Percentiles rank a stretch among this genome's conserved stretches.
Evolutionary conservation across 2,113 vertebrate species (phyloP).

Genomic region (Xiphophorus hellerii): DNA sequence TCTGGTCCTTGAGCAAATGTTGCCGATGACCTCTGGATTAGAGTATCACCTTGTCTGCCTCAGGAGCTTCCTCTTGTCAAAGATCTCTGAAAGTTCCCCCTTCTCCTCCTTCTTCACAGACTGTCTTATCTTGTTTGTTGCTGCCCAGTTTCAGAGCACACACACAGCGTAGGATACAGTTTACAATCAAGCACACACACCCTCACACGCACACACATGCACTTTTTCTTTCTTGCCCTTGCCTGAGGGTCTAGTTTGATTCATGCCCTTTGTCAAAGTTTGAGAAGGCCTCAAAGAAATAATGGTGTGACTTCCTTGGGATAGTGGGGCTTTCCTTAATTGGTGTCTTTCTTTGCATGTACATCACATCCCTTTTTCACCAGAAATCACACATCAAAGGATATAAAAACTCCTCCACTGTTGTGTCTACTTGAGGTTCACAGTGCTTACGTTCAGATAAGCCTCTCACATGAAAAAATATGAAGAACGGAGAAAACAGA

Average conservation of each 20-base stretch:
- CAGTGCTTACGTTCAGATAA: conserved; percentile 34
- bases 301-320: conserved; percentile 63
- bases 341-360: conserved; percentile 70
- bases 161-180: conserved; percentile 25
- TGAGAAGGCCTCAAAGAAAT: conserved; percentile 70
- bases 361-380: conserved; percentile 73
- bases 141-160: conserved; percentile 37
- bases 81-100: conserved; percentile 37
- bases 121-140: conserved; percentile 68
- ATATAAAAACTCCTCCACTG: conserved; percentile 56
- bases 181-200: conserved; percentile 6
- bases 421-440: conserved; percentile 53
- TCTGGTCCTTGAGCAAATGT: conserved; percentile 12
- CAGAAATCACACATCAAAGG: conserved; percentile 67
- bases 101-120: conserved; percentile 38
- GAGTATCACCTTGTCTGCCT: conserved; percentile 39
- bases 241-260: conserved; percentile 75
- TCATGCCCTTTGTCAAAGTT: conserved; percentile 74
- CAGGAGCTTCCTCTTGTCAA: conserved; percentile 34
- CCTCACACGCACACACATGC: conserved; percentile 1
- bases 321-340: conserved; percentile 68
- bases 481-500: background rate
- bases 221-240: conserved; percentile 54
- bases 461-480: conserved; percentile 15
- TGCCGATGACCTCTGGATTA: conserved; percentile 25